Evolutionary conservation across 2,888 invertebrate species (phyloP), one percentile per base, ranked within the genome.

Genomic region (Syritta pipiens): DNA sequence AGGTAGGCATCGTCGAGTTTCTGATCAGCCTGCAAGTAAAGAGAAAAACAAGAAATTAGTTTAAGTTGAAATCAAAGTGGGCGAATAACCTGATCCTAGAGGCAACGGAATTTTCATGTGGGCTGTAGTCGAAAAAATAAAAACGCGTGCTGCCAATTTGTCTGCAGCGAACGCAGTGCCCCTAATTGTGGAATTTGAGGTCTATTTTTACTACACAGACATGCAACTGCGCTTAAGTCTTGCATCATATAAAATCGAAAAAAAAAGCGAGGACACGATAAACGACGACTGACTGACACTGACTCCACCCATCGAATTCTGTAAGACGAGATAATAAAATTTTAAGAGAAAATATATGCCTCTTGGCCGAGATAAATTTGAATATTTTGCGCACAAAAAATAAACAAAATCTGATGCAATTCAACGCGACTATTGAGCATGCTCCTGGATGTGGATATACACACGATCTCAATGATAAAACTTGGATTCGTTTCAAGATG

Each of bases 401-500:
- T n/a, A n/a, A 68, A 60, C 37, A 55, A 68, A 74, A 75, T 32
- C 75, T 75, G 75, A 62, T 68, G 75, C 68, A 68, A 75, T 60
- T 42, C 48, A 5, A 20, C 19, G 32, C 5, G 6, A 30, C 32
- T 62, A 68, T 75, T 68, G 53, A 55, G 48, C 53, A 20, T 48
- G 22, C 42, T 51, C 20, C 9, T 2, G 12, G n/a, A 14, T 51
- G 9, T 6, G 3, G 37, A 17, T 6, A 9, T 17, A 9, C 37
- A 17, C 4, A 17, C 5, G 35, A 14, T 7, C 14, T n/a, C 2
- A 14, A 32, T 30, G 9, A 19, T 14, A 22, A 35, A 32, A 59
- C 30, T 20, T 1, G 9, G 0, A 20, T 7, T 44, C 7, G 28
- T n/a, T n/a, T n/a, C n/a, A n/a, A n/a, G n/a, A n/a, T n/a, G n/a